Evolutionary conservation across 1,140 invertebrate genomes (phyloP).

Genomic region (Heliothis virescens): DNA sequence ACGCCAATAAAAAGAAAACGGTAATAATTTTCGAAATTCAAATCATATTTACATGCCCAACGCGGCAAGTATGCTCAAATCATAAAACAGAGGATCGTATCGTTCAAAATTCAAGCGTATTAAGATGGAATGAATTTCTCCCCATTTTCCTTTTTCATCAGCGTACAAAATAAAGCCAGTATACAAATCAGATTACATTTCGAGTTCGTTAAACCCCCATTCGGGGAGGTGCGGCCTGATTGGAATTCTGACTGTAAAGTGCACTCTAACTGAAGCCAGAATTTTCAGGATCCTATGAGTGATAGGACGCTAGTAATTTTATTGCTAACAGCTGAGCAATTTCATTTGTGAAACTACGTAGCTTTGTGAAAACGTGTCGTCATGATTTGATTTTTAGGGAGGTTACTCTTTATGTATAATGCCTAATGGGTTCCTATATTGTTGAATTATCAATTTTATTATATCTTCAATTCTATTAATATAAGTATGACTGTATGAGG

Average conservation of each 20-base stretch:
- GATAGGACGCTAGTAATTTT: slow-evolving; percentile 22
- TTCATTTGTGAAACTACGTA: not conserved
- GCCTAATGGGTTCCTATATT: too few relatives aligned
- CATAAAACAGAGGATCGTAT: slow-evolving; percentile 21
- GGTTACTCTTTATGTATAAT: too few relatives aligned
- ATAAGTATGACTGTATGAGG: too few relatives aligned
- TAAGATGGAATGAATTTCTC: slow-evolving; percentile 31
- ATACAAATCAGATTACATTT: slow-evolving; percentile 67
- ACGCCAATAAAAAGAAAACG: not conserved
- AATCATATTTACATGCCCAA: slow-evolving; percentile 15
- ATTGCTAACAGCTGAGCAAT: not conserved
- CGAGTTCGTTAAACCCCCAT: slow-evolving; percentile 69
- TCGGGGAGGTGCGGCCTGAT: slow-evolving; percentile 55
- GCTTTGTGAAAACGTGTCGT: not conserved
- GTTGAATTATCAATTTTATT: too few relatives aligned
- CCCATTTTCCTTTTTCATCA: slow-evolving; percentile 39
- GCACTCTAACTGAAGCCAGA: slow-evolving; percentile 36
- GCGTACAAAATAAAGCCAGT: slow-evolving; percentile 54
- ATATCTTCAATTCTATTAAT: too few relatives aligned
- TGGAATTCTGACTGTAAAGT: slow-evolving; percentile 57
- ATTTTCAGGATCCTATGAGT: slow-evolving; percentile 24
- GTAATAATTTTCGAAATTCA: slow-evolving; percentile 21
- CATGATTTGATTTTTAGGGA: slow-evolving; percentile 1
- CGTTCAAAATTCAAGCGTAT: slow-evolving; percentile 36
- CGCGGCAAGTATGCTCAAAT: not conserved